Base-by-base conservation (phyloP, 2,113 vertebrate species). In the Gymnorhina tibicen region DNA sequence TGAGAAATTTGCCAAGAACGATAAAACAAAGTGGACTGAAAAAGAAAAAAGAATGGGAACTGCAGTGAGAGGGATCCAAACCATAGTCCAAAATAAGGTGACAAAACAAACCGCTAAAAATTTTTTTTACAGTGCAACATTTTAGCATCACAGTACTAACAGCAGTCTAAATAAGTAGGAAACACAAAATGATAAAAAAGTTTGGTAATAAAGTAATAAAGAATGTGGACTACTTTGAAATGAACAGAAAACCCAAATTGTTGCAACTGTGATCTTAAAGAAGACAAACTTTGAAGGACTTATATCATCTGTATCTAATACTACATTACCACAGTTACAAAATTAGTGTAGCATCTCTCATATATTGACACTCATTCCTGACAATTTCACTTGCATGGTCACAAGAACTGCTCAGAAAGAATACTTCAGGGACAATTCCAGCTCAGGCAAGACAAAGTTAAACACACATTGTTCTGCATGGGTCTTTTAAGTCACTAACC, bases 111-210 rank as follows among this genome's bases (percentile, higher is more conserved):
- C 1, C 7, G 18, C 14, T 26, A 11, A 35, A 37, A 28, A 21
- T 1, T 1, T 6, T 32, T 52, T n/a, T 4, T 14, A 13, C 47
- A 10, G 2, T n/a, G 7, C 18, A 52, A 11, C 4, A 41, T 41
- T 78, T 74, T 69, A 41, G 3, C 12, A 55, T 55, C 21, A 30
- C 8, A 56, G 7, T 16, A 37, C 3, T 55, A 72, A 19, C 1
- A 62, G 6, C 6, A 70, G 7, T 52, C 15, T 53, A 60, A 85
- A 56, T 4, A 69, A 63, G 16, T 1, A 42, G 5, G 4, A 85
- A 58, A 28, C 24, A 49, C 0, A 37, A 26, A 52, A 41, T 35
- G 6, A 26, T 30, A 41, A n/a, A 42, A 23, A 52, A 37, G 6
- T n/a, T 49, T 46, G 52, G 1, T 7, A 52, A 47, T 30, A 27